Percentiles rank a stretch among this genome's conserved stretches.
Conservation (phyloP, 2,888 invertebrate species). For the Drosophila eohydei region DNA sequence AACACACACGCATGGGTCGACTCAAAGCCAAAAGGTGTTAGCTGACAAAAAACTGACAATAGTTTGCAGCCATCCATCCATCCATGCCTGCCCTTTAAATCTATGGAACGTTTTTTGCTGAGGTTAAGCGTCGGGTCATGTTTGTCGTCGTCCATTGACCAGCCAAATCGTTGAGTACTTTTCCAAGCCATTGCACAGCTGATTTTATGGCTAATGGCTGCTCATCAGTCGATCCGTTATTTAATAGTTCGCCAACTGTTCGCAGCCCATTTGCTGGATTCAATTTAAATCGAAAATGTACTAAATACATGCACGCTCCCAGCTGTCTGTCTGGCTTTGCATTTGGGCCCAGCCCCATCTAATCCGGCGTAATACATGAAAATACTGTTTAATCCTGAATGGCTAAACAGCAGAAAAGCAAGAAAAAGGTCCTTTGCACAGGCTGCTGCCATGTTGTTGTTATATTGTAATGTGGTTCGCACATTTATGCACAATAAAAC, state of each 20-base stretch:
- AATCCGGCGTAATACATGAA: slow-evolving; percentile 56
- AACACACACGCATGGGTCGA: slow-evolving; percentile 16
- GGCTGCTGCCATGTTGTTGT: slow-evolving; percentile 7
- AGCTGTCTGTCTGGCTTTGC: not conserved
- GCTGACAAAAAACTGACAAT: slow-evolving; percentile 45
- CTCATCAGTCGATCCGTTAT: slow-evolving; percentile 39
- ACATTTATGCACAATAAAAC: slow-evolving; percentile 19
- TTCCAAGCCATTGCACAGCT: slow-evolving; percentile 61
- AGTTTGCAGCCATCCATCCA: slow-evolving; percentile 46
- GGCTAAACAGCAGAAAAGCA: slow-evolving; percentile 35
- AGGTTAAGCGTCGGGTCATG: slow-evolving; percentile 25
- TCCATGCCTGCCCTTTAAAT: not conserved
- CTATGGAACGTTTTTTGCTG: slow-evolving; percentile 1
- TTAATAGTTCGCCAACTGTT: slow-evolving; percentile 31
- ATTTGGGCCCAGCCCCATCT: slow-evolving; percentile 20
- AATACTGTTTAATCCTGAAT: slow-evolving; percentile 52
- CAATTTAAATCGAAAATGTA: slow-evolving; percentile 41
- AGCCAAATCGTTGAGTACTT: slow-evolving; percentile 55
- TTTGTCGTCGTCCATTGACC: slow-evolving; percentile 22
- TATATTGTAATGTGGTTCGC: slow-evolving; percentile 21
- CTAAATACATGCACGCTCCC: slow-evolving; percentile 15
- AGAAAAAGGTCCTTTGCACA: slow-evolving; percentile 19
- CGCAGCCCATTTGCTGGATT: slow-evolving; percentile 28
- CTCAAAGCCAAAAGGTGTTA: slow-evolving; percentile 42
- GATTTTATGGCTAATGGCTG: slow-evolving; percentile 29